Evolutionary conservation across 2,888 invertebrate species (phyloP), one percentile per base, ranked within the genome.

Genomic region (Chymomyza caudatula): DNA sequence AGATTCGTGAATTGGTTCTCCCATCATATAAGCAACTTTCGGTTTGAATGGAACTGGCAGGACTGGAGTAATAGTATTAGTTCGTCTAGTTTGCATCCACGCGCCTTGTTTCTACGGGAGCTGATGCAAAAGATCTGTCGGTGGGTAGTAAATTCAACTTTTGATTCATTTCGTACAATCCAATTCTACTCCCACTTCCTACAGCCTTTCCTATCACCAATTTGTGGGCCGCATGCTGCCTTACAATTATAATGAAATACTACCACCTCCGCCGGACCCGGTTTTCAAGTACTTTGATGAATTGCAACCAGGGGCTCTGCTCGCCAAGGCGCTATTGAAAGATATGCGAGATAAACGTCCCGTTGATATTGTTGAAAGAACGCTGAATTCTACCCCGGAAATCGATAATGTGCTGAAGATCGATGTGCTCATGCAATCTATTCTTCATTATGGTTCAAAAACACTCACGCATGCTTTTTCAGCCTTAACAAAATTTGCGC

Each of bases 11-110:
- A 94, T 90, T 99, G 99, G 99, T 99, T 99, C 90, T 94, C 97
- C 0, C 99, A 98, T 90, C 99, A 99, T 91, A 92, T 99, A 90
- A 98, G 98, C 90, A 99, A 99, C 92, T 99, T 99, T 90, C 98
- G 98, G 90, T 99, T 97, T 89, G 94, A 97, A 56, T 99, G 99
- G 98, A 97, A 96, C 4, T 99, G 99, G 99, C 96, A 96, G 74
- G 97, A 97, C 87, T 97, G 97, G 97, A 95, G 95, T 83, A 93
- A 94, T 4, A 96, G 95, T 85, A 91, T 96, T 13, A 93, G 94
- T 67, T 90, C 96, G 23, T 96, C 96, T 87, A 89, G 92, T 0
- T 96, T 97, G 82, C 96, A 97, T 90, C 98, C 98, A 0, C 95
- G 97, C 81, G 96, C 97, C 0, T 95, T 97, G 88, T 99, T 99